Base-by-base conservation (phyloP, 2,113 vertebrate genomes). In the Casuarius casuarius region DNA sequence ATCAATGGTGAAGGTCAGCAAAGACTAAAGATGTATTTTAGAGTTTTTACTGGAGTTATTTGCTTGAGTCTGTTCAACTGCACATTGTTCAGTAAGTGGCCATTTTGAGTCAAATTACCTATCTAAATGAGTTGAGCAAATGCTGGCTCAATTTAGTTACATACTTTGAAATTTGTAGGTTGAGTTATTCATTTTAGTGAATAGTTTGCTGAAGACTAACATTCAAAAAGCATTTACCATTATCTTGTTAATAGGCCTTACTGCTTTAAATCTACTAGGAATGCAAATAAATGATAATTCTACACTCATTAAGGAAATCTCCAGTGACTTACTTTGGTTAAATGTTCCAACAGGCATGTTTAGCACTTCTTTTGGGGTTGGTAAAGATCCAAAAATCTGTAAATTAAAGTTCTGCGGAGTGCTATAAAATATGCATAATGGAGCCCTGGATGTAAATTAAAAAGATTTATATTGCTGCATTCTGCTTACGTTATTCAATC, bases 211-310 rank as follows among this genome's bases (percentile, higher is more conserved):
- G 97, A 98, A 97, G 91, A 97, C 94, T 96, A 97, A 91, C 95
- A 93, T 89, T 97, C 80, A 95, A 97, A 97, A 92, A 96, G 89
- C 97, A 95, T 97, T 98, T 97, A 93, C 94, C 93, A 97, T 98
- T 98, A 98, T 98, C 96, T 98, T 97, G 88, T 98, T 98, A 98
- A 98, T 98, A 98, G 97, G 65, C 86, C 92, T 97, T 97, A 88
- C 95, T 98, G 97, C 97, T 98, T 98, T 98, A 98, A 98, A 98
- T 98, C 97, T 97, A 97, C 95, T 93, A 98, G 95, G 98, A 98
- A 98, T 98, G 97, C 97, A 98, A 98, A 98, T 98, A 98, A 98
- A 98, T 98, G 98, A 98, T 98, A 98, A 98, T 98, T 98, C 95
- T 96, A 87, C 52, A 88, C 94, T 98, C 98, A 98, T 98, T 98